These are phyloP conservation scores for Takifugu ocellatus DNA, from an alignment of 2,797 vertebrate species.

Conservation along the genomic window DNA sequence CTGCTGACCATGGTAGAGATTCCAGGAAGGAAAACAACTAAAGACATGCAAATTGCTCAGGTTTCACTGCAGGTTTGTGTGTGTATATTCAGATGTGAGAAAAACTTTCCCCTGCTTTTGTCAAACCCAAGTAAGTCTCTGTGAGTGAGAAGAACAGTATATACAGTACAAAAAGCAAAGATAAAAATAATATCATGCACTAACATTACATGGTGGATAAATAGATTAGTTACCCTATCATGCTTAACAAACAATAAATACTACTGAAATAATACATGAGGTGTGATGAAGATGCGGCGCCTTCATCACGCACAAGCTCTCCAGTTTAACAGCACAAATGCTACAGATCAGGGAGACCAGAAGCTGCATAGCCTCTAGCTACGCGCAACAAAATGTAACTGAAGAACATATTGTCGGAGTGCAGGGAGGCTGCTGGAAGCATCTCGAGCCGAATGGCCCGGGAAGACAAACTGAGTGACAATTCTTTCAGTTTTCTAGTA, in stretches of 20 bases:
- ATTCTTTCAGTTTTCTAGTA: too few species aligned
- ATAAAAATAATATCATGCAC: constrained; percentile 10
- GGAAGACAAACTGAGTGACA: too few species aligned
- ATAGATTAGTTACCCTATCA: constrained; percentile 1
- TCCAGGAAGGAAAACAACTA: constrained; percentile 33
- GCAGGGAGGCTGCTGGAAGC: constrained; percentile 4
- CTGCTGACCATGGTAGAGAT: background rate
- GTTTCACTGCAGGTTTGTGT: constrained; percentile 1
- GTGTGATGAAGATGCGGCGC: background rate
- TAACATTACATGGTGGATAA: constrained; percentile 17
- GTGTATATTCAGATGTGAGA: background rate
- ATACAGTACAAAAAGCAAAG: too few species aligned
- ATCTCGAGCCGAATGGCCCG: too few species aligned
- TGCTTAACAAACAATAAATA: constrained; percentile 26
- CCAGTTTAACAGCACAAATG: constrained; percentile 2
- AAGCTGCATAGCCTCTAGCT: constrained; percentile 11
- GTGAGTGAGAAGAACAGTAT: too few species aligned
- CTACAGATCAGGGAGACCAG: constrained; percentile 10
- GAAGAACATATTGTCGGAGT: constrained; percentile 12
- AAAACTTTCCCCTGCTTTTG: too few species aligned
- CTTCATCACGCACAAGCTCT: background rate
- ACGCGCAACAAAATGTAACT: constrained; percentile 16
- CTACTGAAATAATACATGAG: background rate
- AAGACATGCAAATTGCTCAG: background rate
- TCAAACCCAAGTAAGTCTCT: too few species aligned